These are phyloP conservation scores for Pteropus rufus DNA, from an alignment of 2,797 vertebrate species.

Conservation along the genomic window DNA sequence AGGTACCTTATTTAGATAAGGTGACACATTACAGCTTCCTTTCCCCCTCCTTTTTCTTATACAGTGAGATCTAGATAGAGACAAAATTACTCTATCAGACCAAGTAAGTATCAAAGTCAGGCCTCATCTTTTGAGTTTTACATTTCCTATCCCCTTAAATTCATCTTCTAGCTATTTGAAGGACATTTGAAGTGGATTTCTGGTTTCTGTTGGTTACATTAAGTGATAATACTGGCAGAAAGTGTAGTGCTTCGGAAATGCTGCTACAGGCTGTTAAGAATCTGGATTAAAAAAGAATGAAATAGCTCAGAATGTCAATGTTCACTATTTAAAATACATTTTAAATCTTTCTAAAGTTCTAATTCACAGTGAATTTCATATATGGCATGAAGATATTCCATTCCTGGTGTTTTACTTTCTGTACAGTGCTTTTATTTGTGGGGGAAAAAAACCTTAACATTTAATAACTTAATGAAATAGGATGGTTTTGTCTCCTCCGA, in stretches of 20 bases:
- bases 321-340: conserved; percentile 73
- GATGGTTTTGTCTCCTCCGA: rapidly evolving
- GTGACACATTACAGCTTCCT: conserved; percentile 80
- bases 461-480: conserved; percentile 3
- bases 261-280: conserved; percentile 76
- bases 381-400: conserved; percentile 20
- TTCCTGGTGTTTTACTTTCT: background rate
- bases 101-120: conserved; percentile 84
- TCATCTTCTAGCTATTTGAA: conserved; percentile 79
- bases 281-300: conserved; percentile 69
- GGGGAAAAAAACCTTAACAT: background rate
- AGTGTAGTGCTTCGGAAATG: conserved; percentile 74
- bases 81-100: conserved; percentile 84
- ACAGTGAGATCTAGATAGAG: conserved; percentile 78
- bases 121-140: conserved; percentile 78
- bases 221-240: conserved; percentile 78
- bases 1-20: conserved; percentile 85
- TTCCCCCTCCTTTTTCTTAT: conserved; percentile 69
- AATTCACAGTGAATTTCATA: conserved; percentile 70
- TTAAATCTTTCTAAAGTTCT: conserved; percentile 67
- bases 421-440: background rate
- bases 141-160: conserved; percentile 80
- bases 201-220: conserved; percentile 77
- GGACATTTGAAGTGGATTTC: conserved; percentile 83
- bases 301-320: conserved; percentile 74